Percentiles rank a stretch among this genome's conserved stretches.
Evolutionary conservation across 2,888 invertebrate species (phyloP).

Genomic region (Xestia xanthographa): DNA sequence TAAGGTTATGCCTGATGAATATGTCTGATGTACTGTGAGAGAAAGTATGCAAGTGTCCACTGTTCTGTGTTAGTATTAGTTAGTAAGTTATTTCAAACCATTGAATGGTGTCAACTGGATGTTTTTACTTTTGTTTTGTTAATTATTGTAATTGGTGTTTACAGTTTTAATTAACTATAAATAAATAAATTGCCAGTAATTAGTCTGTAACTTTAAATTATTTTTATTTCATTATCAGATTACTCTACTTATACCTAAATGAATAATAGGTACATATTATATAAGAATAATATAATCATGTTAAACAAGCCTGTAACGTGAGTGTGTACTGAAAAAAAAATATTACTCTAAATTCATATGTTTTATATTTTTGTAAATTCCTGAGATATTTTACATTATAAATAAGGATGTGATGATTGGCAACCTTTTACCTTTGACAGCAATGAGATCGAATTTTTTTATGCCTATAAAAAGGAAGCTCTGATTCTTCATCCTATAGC

Average conservation of each 20-base stretch:
- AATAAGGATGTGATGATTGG: not conserved
- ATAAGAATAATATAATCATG: not conserved
- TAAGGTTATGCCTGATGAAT: too few species aligned
- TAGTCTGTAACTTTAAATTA: conserved; percentile 6
- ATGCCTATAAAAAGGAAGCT: not conserved
- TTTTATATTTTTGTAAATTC: not conserved
- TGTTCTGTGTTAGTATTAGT: too few species aligned
- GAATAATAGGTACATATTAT: not conserved
- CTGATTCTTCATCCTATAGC: not conserved
- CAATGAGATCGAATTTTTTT: too few species aligned
- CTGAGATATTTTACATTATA: not conserved
- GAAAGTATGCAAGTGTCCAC: too few species aligned
- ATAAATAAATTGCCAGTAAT: conserved; percentile 3
- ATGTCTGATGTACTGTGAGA: too few species aligned
- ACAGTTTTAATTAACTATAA: too few species aligned
- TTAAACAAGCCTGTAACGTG: conserved; percentile 31
- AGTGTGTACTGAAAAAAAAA: conserved; percentile 11
- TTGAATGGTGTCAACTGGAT: too few species aligned
- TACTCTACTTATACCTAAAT: conserved; percentile 11
- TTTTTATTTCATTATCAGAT: not conserved
- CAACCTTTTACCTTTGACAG: too few species aligned
- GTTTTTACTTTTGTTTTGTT: too few species aligned
- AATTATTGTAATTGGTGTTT: too few species aligned
- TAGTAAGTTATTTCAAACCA: too few species aligned
- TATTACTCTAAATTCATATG: not conserved